A percentile compares a stretch with the other conserved stretches of the same genome.
Evolutionary conservation across 2,797 vertebrate species (phyloP).

Genomic region (Coendou prehensilis): DNA sequence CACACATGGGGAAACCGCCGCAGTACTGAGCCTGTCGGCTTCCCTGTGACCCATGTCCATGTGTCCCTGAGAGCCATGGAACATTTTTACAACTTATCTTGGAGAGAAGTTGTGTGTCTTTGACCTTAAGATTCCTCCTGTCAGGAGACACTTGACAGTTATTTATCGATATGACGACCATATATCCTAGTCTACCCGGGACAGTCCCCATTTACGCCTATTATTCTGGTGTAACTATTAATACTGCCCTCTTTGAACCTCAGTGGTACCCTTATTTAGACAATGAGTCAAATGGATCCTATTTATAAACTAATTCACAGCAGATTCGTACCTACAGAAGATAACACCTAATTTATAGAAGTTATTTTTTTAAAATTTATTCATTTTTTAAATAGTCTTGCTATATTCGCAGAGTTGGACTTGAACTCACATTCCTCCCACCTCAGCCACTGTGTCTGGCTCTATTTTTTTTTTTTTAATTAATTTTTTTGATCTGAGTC

Average conservation of each 20-base stretch:
- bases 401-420: not conserved
- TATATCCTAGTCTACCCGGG: not conserved
- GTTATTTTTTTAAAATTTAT: not conserved
- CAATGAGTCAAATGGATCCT: not conserved
- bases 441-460: not conserved
- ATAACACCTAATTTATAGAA: not conserved
- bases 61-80: not conserved
- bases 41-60: not conserved
- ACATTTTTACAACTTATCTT: not conserved
- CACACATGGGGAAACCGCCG: not conserved
- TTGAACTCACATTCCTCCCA: not conserved
- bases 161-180: not conserved
- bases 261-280: not conserved
- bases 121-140: constrained; percentile 12
- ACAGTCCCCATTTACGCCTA: not conserved
- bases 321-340: not conserved
- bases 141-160: not conserved
- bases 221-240: not conserved
- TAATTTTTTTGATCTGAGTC: not conserved
- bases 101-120: not conserved
- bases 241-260: not conserved
- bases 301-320: not conserved
- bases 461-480: not conserved
- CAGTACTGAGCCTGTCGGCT: not conserved
- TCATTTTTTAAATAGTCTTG: not conserved